Percentiles rank a stretch among this genome's conserved stretches.
Conservation (phyloP, 1,140 invertebrate genomes). For the Penaeus indicus region DNA sequence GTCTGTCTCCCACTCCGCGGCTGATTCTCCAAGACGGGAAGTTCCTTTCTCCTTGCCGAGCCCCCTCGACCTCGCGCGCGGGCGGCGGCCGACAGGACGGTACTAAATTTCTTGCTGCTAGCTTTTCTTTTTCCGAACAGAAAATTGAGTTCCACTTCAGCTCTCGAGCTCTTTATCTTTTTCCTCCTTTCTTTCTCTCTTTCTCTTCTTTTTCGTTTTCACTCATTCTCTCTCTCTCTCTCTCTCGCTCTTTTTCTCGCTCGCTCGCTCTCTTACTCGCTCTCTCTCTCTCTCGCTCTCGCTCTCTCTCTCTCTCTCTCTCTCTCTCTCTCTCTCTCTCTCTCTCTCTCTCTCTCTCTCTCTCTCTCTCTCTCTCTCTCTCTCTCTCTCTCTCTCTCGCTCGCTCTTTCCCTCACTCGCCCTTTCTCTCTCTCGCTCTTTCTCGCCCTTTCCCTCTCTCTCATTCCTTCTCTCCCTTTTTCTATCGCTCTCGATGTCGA, state of each 20-base stretch:
- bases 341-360: not conserved
- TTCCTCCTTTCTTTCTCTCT: not conserved
- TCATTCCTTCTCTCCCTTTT: too few relatives aligned
- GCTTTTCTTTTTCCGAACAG: not conserved
- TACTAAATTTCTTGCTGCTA: not conserved
- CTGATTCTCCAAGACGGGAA: too few relatives aligned
- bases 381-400: not conserved
- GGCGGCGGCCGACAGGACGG: too few relatives aligned
- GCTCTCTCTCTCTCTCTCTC: not conserved
- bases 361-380: not conserved
- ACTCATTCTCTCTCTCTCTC: slow-evolving; percentile 1
- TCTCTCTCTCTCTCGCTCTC: not conserved
- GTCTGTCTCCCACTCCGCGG: too few relatives aligned
- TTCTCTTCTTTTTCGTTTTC: not conserved
- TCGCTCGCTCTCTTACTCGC: not conserved
- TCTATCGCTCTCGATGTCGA: too few relatives aligned
- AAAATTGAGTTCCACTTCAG: not conserved
- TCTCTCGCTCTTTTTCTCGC: not conserved
- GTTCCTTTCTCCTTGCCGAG: too few relatives aligned
- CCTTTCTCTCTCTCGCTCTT: too few relatives aligned
- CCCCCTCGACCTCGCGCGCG: too few relatives aligned
- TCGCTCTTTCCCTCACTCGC: too few relatives aligned
- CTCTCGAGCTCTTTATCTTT: slow-evolving; percentile 4
- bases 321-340: too few relatives aligned
- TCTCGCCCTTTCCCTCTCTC: too few relatives aligned